Conservation (phyloP, 1,140 invertebrate species). For the Halesus radiatus region DNA sequence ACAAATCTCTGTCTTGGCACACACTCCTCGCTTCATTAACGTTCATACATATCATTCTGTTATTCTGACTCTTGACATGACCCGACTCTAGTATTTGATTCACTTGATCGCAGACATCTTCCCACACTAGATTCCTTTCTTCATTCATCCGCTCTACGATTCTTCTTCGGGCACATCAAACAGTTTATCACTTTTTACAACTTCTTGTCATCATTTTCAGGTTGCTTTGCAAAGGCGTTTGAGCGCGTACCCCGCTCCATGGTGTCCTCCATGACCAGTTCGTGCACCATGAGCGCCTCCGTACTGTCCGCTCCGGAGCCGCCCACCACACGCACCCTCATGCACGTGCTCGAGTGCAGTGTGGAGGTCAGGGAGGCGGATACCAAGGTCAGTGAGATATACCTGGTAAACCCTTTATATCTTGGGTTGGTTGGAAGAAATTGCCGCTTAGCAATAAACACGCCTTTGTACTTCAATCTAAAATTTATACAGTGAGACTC, state of each 20-base stretch:
- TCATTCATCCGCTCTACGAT: no score
- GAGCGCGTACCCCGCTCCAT: conserved; percentile 84
- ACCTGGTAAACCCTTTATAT: background rate
- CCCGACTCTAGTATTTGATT: no score
- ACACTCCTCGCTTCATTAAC: no score
- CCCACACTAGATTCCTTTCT: no score
- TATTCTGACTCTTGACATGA: no score
- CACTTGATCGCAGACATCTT: no score
- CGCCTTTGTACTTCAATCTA: no score
- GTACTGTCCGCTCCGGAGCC: conserved; percentile 63
- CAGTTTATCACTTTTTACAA: conserved; percentile 33
- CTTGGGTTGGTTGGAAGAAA: background rate
- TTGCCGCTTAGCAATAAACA: no score
- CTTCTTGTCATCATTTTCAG: conserved; percentile 61
- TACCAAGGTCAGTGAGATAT: conserved; percentile 73
- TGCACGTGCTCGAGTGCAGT: conserved; percentile 86
- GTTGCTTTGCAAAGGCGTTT: conserved; percentile 94
- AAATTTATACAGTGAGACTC: no score
- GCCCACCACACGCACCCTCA: conserved; percentile 65
- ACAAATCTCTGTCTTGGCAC: no score
- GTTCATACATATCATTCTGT: no score
- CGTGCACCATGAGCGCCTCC: conserved; percentile 66
- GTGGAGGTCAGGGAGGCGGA: conserved; percentile 94
- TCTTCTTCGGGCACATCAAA: no score
- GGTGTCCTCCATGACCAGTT: conserved; percentile 71